Percentiles rank a stretch among this genome's conserved stretches.
phyloP scores from a whole-genome alignment of 2,888 invertebrate species.

The Cantharis nigra region DNA sequence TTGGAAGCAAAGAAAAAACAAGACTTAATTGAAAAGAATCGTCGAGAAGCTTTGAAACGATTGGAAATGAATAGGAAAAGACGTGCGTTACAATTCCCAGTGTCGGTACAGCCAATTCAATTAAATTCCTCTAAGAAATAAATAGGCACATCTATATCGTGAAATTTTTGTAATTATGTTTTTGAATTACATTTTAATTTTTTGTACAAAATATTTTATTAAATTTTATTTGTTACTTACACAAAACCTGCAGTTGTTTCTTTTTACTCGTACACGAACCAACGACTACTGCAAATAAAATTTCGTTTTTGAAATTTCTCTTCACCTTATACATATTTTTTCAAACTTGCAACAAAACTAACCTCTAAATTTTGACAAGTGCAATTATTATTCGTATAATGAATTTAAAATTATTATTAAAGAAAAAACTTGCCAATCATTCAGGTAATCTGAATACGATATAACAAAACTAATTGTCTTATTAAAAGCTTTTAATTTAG shows the following conservation, averaged over 20 bases:
- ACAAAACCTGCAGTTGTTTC: too few relatives aligned
- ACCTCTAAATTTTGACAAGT: background rate
- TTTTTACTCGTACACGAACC: too few relatives aligned
- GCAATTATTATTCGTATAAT: background rate
- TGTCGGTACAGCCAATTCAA: background rate
- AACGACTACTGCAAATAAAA: too few relatives aligned
- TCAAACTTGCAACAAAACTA: background rate
- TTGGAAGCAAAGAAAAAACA: constrained; percentile 53
- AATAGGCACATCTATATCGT: background rate
- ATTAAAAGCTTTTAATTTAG: background rate
- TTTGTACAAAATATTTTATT: background rate
- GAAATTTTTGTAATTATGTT: too few relatives aligned
- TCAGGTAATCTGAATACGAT: background rate
- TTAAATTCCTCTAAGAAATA: background rate
- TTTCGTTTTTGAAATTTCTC: too few relatives aligned
- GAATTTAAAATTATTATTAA: background rate
- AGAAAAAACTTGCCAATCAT: background rate
- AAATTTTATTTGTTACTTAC: background rate
- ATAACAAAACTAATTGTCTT: background rate
- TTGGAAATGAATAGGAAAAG: constrained; percentile 44
- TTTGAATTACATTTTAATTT: too few relatives aligned
- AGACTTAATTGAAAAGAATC: constrained; percentile 50
- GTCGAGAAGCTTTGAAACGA: constrained; percentile 49
- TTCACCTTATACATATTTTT: background rate
- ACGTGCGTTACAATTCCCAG: background rate